Conservation (phyloP, 1,140 invertebrate species). For the Marisa cornuarietis region DNA sequence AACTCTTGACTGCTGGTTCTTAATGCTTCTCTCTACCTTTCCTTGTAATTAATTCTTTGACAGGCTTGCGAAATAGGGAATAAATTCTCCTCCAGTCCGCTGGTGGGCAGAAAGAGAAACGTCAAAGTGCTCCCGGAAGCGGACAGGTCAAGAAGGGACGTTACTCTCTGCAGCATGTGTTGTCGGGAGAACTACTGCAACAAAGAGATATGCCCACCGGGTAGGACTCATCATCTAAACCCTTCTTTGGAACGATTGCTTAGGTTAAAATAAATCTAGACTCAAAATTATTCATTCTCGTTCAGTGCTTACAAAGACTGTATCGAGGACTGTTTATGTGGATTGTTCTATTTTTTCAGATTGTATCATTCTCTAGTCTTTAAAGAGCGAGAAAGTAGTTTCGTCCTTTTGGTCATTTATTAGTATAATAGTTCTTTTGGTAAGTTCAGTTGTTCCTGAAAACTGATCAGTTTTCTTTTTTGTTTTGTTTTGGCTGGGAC, state of each 20-base stretch:
- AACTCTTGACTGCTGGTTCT: not conserved
- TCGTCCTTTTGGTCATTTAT: too few species aligned
- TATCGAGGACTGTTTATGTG: too few species aligned
- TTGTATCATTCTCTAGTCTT: too few species aligned
- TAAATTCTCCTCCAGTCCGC: too few species aligned
- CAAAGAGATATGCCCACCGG: constrained; percentile 1
- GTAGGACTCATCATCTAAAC: not conserved
- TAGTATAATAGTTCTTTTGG: too few species aligned
- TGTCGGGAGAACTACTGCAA: constrained; percentile 24
- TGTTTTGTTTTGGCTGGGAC: too few species aligned
- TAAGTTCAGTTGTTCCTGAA: too few species aligned
- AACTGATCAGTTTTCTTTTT: too few species aligned
- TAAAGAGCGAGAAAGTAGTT: too few species aligned
- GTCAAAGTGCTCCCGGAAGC: not conserved
- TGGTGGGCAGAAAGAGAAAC: constrained; percentile 20
- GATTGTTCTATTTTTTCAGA: too few species aligned
- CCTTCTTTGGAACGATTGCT: not conserved
- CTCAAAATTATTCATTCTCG: not conserved
- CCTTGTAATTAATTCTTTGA: not conserved
- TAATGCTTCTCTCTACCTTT: too few species aligned
- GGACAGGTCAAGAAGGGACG: constrained; percentile 22
- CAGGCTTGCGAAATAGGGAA: constrained; percentile 25
- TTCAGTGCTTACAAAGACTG: too few species aligned
- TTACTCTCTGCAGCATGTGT: constrained; percentile 30
- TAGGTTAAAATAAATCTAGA: not conserved